Evolutionary conservation across 2,113 vertebrate species (phyloP).

Genomic region (Suncus etruscus): DNA sequence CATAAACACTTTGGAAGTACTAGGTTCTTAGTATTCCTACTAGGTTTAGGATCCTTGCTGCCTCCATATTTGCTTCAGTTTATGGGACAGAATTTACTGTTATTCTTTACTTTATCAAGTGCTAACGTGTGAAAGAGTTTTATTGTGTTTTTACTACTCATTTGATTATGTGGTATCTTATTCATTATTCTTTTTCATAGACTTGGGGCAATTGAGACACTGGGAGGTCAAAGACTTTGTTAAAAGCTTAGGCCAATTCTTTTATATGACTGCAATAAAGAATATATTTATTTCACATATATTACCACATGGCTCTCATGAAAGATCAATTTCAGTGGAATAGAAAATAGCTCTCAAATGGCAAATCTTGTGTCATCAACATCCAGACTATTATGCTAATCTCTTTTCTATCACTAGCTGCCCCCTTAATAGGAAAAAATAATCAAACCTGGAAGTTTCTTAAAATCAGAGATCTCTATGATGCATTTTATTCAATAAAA

Average conservation of each 20-base stretch:
- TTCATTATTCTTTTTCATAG: slow-evolving; percentile 74
- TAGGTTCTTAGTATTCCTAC: background rate
- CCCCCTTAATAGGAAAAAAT: slow-evolving; percentile 75
- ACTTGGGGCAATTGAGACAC: slow-evolving; percentile 80
- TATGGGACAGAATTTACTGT: slow-evolving; percentile 70
- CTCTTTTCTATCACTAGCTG: slow-evolving; percentile 80
- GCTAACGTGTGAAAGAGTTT: slow-evolving; percentile 79
- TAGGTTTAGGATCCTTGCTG: slow-evolving; percentile 31
- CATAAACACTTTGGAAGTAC: background rate
- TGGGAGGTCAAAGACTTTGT: slow-evolving; percentile 84
- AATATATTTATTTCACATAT: slow-evolving; percentile 87
- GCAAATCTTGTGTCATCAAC: slow-evolving; percentile 84
- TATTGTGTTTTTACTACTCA: slow-evolving; percentile 76
- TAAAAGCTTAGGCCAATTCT: slow-evolving; percentile 85
- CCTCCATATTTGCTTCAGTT: slow-evolving; percentile 15
- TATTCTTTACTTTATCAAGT: slow-evolving; percentile 74
- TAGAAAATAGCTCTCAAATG: slow-evolving; percentile 86
- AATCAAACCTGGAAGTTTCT: slow-evolving; percentile 73
- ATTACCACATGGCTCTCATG: slow-evolving; percentile 85
- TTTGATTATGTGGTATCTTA: slow-evolving; percentile 76
- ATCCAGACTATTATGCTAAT: slow-evolving; percentile 85
- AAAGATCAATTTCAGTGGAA: slow-evolving; percentile 86
- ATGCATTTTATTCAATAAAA: slow-evolving; percentile 66
- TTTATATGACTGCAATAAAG: slow-evolving; percentile 87
- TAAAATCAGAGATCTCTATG: slow-evolving; percentile 67